Evolutionary conservation across 2,797 vertebrate genomes (phyloP).

Genomic region (Lepus oiostolus): DNA sequence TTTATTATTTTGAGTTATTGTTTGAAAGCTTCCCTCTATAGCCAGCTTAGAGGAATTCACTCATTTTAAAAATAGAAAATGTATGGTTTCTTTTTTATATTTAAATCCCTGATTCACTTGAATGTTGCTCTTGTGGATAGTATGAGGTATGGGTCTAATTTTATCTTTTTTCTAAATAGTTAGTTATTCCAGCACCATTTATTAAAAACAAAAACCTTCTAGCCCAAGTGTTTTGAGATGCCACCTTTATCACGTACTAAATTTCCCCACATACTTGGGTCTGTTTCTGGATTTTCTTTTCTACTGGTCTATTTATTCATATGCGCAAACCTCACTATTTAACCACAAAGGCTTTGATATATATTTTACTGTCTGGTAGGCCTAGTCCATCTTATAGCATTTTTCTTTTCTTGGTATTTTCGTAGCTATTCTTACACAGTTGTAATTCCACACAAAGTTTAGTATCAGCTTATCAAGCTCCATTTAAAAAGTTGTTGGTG

Average conservation of each 20-base stretch:
- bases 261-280: constrained; percentile 8
- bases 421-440: neutral
- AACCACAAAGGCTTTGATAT: constrained; percentile 47
- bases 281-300: constrained; percentile 32
- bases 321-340: neutral
- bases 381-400: neutral
- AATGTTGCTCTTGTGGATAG: constrained; percentile 34
- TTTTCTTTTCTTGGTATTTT: constrained; percentile 40
- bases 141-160: constrained; percentile 67
- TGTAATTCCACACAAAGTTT: constrained; percentile 20
- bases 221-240: constrained; percentile 52
- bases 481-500: constrained; percentile 32
- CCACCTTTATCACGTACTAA: constrained; percentile 11
- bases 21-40: constrained; percentile 17
- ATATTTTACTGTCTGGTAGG: constrained; percentile 18
- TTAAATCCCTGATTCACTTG: constrained; percentile 32
- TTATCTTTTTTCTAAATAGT: constrained; percentile 43
- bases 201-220: constrained; percentile 4
- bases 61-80: constrained; percentile 45
- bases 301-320: neutral
- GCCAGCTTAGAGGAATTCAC: constrained; percentile 39
- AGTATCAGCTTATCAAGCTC: neutral
- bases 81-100: constrained; percentile 9
- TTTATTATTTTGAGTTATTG: constrained; percentile 29
- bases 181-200: constrained; percentile 39